A percentile compares a stretch with the other conserved stretches of the same genome.
These are phyloP conservation scores for Oxycera nigricornis DNA, from an alignment of 2,888 invertebrate genomes.

Conservation along the genomic window DNA sequence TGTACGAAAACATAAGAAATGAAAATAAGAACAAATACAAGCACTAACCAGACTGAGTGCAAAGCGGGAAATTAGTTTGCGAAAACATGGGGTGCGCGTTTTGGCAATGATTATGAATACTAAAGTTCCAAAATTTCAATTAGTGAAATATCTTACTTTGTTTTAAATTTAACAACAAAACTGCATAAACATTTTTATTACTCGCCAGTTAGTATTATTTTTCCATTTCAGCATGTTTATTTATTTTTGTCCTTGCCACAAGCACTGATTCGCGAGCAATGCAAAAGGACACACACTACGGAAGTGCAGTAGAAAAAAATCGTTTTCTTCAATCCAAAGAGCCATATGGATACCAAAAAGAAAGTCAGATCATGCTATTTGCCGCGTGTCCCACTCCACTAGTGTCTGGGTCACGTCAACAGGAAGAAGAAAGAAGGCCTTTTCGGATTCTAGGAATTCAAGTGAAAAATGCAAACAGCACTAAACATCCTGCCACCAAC, in stretches of 20 bases:
- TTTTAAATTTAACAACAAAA: neutral
- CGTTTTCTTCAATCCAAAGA: neutral
- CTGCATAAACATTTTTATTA: conserved; percentile 16
- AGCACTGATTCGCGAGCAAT: neutral
- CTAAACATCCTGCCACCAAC: conserved; percentile 5
- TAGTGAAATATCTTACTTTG: neutral
- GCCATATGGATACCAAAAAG: conserved; percentile 18
- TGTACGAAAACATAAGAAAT: too few relatives aligned
- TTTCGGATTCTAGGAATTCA: conserved; percentile 34
- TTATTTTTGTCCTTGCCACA: neutral
- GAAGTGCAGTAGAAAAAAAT: conserved; percentile 30
- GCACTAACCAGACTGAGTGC: too few relatives aligned
- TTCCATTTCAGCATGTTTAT: neutral
- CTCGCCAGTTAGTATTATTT: neutral
- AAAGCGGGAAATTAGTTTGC: too few relatives aligned
- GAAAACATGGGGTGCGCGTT: too few relatives aligned
- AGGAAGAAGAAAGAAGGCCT: conserved; percentile 44
- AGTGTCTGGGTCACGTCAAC: conserved; percentile 52
- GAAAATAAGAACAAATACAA: too few relatives aligned
- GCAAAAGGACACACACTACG: conserved; percentile 26
- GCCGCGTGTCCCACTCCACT: conserved; percentile 47
- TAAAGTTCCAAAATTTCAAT: neutral
- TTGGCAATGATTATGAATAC: too few relatives aligned
- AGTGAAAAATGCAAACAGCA: conserved; percentile 18
- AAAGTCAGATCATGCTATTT: conserved; percentile 28